These are phyloP conservation scores for Knipowitschia caucasica DNA, from an alignment of 2,797 vertebrate species.

Conservation along the genomic window DNA sequence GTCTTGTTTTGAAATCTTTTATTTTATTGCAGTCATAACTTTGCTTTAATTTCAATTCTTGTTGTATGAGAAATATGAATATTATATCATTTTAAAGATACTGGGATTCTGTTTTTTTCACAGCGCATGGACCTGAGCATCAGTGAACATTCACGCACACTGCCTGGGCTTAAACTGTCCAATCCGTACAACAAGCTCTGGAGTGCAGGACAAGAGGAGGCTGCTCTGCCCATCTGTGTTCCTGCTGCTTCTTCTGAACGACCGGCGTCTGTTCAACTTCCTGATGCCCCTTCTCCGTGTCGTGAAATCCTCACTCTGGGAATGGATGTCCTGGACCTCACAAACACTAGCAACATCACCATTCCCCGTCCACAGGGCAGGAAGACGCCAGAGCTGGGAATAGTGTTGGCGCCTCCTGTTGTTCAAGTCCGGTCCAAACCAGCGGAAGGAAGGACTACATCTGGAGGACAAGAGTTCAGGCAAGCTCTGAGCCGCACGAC, in stretches of 20 bases:
- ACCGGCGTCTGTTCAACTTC: conserved; percentile 61
- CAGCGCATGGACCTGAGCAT: conserved; percentile 85
- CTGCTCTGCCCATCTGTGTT: conserved; percentile 68
- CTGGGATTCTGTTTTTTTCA: conserved; percentile 7
- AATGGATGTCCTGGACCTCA: conserved; percentile 62
- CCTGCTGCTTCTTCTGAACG: conserved; percentile 70
- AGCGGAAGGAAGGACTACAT: conserved; percentile 58
- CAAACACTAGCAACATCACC: conserved; percentile 78
- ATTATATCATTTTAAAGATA: too few relatives aligned
- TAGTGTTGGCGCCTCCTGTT: conserved; percentile 79
- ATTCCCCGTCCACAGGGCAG: conserved; percentile 90
- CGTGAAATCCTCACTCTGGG: conserved; percentile 45
- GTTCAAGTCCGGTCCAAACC: conserved; percentile 64
- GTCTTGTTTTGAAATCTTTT: too few relatives aligned
- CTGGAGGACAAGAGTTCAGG: conserved; percentile 68
- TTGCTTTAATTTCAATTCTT: too few relatives aligned
- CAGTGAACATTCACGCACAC: conserved; percentile 76
- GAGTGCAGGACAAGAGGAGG: conserved; percentile 79
- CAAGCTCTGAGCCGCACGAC: conserved; percentile 64
- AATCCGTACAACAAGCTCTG: conserved; percentile 88
- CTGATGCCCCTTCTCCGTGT: conserved; percentile 59
- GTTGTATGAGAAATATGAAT: too few relatives aligned
- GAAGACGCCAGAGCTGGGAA: conserved; percentile 88
- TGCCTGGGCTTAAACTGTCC: conserved; percentile 80
- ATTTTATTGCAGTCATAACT: too few relatives aligned